Evolutionary conservation across 2,888 invertebrate species (phyloP), one percentile per base, ranked within the genome.

Genomic region (Ephialtes manifestator): DNA sequence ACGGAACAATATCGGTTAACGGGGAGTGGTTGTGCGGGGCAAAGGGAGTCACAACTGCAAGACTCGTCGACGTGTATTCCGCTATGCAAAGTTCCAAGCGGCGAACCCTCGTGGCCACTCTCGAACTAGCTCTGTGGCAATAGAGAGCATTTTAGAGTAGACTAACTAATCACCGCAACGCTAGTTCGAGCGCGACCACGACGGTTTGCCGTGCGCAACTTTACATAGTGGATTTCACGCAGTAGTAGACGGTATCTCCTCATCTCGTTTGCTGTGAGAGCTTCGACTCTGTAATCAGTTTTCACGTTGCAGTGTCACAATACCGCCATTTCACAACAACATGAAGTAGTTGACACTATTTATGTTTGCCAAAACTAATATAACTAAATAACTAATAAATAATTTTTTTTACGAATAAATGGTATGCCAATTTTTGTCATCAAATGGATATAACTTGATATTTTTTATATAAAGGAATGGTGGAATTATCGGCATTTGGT

Each of bases 131-230:
- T 39, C 65, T 65, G 65, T 18, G 65, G 65, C 39, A 65, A 65
- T 65, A 39, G 20, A 65, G 65, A 65, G 65, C 65, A 39, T 65
- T 65, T 65, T 39, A 39, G 65, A 43, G 39, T 39, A 18, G 39
- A 65, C 65, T 65, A 39, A 65, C 65, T 65, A 65, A 65, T 65
- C 65, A 65, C 65, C 65, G 65, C 65, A 65, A 43, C 65, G 65
- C 65, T 35, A 65, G 65, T 65, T 65, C 65, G 65, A 65, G 65
- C 43, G 65, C 65, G 18, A 39, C 65, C 65, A 39, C 65, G 39
- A 65, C 15, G 43, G 65, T 65, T 65, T 43, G 65, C 65, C 65
- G 39, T 65, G 65, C 4, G 65, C 65, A 65, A 65, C 65, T 65
- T 65, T 65, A 43, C 65, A 39, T 39, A 39, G 39, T 65, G 39